phyloP scores from a whole-genome alignment of 2,113 vertebrate species.

The Pseudorasbora parva region DNA sequence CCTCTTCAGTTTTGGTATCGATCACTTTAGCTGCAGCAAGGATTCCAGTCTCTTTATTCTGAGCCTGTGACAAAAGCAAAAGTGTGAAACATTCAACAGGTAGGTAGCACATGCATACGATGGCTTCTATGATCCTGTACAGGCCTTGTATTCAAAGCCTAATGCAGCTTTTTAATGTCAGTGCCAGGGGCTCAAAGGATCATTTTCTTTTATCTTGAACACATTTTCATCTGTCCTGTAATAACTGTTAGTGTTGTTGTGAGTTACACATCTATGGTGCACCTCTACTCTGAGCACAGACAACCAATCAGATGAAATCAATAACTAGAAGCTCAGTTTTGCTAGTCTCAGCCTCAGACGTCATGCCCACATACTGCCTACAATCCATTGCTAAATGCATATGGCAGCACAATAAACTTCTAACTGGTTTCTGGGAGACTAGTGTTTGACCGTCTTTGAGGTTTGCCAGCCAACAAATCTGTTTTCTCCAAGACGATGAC shows the following conservation, averaged over 20 bases:
- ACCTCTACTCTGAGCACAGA: too few relatives aligned
- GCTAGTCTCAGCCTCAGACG: neutral
- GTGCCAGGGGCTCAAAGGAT: neutral
- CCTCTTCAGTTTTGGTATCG: constrained; percentile 98
- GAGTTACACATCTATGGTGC: neutral
- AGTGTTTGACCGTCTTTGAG: neutral
- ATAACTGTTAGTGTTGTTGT: neutral
- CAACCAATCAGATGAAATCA: neutral
- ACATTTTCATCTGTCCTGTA: neutral
- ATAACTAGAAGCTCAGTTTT: neutral
- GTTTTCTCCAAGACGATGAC: neutral
- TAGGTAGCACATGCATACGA: neutral
- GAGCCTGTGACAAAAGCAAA: constrained; percentile 77
- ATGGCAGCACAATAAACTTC: neutral
- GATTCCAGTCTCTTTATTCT: constrained; percentile 93
- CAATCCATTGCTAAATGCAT: neutral
- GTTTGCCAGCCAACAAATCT: neutral
- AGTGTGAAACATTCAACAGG: neutral
- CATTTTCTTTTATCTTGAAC: neutral
- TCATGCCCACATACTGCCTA: neutral
- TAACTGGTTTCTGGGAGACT: neutral
- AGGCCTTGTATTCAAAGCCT: neutral
- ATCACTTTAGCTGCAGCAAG: constrained; percentile 98
- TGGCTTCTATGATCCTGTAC: neutral
- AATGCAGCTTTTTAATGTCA: neutral